These are phyloP conservation scores for Holothuria scabra DNA, from an alignment of 53 echinoderm and acorn worm genomes.

Conservation along the genomic window DNA sequence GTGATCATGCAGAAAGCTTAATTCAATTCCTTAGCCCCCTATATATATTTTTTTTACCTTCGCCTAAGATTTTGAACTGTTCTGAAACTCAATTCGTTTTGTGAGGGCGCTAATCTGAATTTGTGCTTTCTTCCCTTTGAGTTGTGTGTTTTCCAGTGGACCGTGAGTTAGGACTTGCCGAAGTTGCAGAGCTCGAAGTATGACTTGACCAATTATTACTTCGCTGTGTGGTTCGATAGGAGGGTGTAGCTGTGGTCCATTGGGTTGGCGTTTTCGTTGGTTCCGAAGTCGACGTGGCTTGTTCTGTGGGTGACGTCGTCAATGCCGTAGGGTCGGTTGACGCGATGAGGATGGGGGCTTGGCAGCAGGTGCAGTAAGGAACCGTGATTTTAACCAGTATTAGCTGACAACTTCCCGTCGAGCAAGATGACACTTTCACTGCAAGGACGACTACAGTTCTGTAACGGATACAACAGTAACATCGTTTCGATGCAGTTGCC, in stretches of 20 bases:
- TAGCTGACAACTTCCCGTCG: conserved; percentile 16
- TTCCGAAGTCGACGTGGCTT: neutral
- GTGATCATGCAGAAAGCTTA: no score
- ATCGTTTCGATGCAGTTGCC: neutral
- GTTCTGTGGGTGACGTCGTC: neutral
- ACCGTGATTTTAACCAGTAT: neutral
- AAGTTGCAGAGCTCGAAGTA: neutral
- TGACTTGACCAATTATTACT: neutral
- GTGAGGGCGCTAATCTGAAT: neutral
- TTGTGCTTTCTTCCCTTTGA: neutral
- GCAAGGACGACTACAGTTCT: neutral
- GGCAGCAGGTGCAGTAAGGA: conserved; percentile 22
- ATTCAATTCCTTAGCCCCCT: no score
- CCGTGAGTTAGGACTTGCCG: neutral
- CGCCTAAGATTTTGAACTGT: no score
- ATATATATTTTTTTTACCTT: no score
- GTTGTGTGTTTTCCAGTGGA: neutral
- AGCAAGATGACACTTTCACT: neutral
- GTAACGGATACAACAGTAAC: conserved; percentile 23
- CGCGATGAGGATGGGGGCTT: neutral
- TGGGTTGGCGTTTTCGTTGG: neutral
- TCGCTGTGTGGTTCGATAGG: neutral
- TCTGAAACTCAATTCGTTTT: neutral
- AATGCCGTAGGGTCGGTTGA: neutral
- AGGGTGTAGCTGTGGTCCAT: neutral